Evolutionary conservation across 2,888 invertebrate genomes (phyloP), one percentile per base, ranked within the genome.

Genomic region (Drosophila cognata): DNA sequence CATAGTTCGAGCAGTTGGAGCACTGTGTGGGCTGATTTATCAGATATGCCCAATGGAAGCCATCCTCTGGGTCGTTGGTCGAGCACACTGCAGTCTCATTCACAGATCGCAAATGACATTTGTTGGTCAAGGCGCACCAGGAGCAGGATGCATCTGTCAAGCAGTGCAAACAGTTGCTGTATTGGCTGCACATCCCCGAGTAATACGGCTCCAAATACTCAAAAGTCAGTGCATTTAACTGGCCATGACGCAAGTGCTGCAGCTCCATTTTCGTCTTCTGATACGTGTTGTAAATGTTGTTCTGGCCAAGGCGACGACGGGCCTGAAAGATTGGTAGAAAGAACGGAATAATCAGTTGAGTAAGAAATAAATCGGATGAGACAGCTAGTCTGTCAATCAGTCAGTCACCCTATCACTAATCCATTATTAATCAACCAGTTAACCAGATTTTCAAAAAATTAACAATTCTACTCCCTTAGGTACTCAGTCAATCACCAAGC

Each of bases 191-290:
- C 35, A 96, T 94, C 0, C 97, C 97, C 68, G 96, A 96, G 63
- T 96, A 96, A 92, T 96, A 98, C 0, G 98, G 98, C 92, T 98
- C 98, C 74, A 98, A 94, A 92, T 97, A 97, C 91, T 97, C 97
- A 89, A 97, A 97, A 0, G 97, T 97, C 86, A 97, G 97, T 0
- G 97, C 96, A 94, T 97, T 97, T 1, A 96, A 95, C 88, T 95
- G 96, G 77, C 97, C 97, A 63, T 95, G 94, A 55, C 95, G 95
- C 79, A 95, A 95, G 87, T 97, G 97, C 66, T 96, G 95, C 71
- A 97, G 93, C 91, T 97, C 97, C 96, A 97, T 97, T 94, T 96
- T 97, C 38, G 96, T 96, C 71, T 95, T 96, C 84, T 95, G 95
- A 82, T 95, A 95, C 5, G 95, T 94, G 29, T 95, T 95, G 89